Percentiles rank a stretch among this genome's conserved stretches.
These are phyloP conservation scores for Argyrosomus japonicus DNA, from an alignment of 2,113 vertebrate genomes.

Conservation along the genomic window DNA sequence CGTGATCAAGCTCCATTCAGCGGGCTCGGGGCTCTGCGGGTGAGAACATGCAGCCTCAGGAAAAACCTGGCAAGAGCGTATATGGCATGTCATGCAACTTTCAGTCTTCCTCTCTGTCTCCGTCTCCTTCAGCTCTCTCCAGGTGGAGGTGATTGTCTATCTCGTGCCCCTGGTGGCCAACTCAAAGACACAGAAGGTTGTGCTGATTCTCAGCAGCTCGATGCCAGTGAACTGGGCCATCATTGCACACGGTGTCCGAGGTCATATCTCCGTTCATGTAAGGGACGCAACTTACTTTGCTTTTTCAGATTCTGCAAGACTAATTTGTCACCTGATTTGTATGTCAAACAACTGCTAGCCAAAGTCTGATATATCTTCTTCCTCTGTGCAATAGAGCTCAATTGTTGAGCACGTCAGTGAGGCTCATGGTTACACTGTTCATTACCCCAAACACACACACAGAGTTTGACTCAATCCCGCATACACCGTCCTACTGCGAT, in stretches of 20 bases:
- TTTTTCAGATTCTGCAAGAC: too few species aligned
- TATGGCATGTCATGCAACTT: too few species aligned
- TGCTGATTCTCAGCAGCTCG: slow-evolving; percentile 83
- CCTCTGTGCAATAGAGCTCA: not conserved
- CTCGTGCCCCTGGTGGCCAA: slow-evolving; percentile 70
- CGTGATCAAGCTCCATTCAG: slow-evolving; percentile 81
- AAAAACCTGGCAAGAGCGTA: not conserved
- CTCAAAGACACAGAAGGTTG: slow-evolving; percentile 62
- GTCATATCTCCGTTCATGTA: slow-evolving; percentile 78
- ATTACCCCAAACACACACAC: not conserved
- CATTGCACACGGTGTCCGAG: slow-evolving; percentile 70
- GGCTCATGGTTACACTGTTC: too few species aligned
- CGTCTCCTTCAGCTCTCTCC: slow-evolving; percentile 58
- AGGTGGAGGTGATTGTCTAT: slow-evolving; percentile 82
- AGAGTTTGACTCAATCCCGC: not conserved
- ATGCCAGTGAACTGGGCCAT: slow-evolving; percentile 83
- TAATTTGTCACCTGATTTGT: not conserved
- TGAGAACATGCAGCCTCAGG: slow-evolving; percentile 51
- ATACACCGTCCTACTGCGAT: not conserved
- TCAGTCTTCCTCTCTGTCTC: not conserved
- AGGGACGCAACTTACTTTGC: not conserved
- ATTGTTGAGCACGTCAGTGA: too few species aligned
- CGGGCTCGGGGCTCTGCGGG: slow-evolving; percentile 78
- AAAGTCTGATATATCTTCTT: too few species aligned
- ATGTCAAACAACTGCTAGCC: not conserved